Evolutionary conservation across 2,888 invertebrate genomes (phyloP).

Genomic region (Perizoma affinitatum): DNA sequence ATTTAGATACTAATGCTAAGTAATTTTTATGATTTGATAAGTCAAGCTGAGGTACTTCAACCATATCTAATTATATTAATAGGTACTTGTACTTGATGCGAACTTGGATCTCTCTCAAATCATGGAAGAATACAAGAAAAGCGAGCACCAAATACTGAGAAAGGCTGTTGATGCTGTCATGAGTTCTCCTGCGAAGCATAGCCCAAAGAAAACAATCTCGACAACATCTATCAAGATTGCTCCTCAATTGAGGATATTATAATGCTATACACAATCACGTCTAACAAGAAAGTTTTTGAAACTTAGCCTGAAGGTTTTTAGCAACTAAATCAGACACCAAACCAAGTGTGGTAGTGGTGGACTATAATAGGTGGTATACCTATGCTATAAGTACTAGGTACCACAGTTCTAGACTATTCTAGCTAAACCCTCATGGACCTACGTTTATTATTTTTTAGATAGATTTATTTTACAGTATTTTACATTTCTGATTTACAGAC

Average conservation of each 20-base stretch:
- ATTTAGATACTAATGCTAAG: too few relatives aligned
- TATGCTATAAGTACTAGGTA: background rate
- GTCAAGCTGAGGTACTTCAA: too few relatives aligned
- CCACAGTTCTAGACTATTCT: conserved; percentile 10
- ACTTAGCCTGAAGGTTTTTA: background rate
- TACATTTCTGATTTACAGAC: conserved; percentile 45
- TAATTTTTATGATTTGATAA: too few relatives aligned
- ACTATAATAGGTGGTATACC: background rate
- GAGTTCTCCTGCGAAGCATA: conserved; percentile 74
- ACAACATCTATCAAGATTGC: conserved; percentile 69
- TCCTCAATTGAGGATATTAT: conserved; percentile 68
- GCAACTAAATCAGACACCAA: background rate
- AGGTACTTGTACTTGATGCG: conserved; percentile 88
- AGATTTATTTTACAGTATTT: conserved; percentile 27
- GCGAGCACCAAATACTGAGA: conserved; percentile 81
- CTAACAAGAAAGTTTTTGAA: background rate
- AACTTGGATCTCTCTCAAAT: conserved; percentile 87
- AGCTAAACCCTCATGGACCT: background rate
- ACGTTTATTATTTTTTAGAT: conserved; percentile 12
- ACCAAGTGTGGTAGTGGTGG: background rate
- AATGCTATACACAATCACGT: conserved; percentile 33
- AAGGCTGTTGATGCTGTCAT: conserved; percentile 79
- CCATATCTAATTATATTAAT: conserved; percentile 38
- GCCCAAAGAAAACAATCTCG: conserved; percentile 75
- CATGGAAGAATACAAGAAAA: conserved; percentile 85